phyloP scores from a whole-genome alignment of 1,140 invertebrate genomes.

The Atta texana region DNA sequence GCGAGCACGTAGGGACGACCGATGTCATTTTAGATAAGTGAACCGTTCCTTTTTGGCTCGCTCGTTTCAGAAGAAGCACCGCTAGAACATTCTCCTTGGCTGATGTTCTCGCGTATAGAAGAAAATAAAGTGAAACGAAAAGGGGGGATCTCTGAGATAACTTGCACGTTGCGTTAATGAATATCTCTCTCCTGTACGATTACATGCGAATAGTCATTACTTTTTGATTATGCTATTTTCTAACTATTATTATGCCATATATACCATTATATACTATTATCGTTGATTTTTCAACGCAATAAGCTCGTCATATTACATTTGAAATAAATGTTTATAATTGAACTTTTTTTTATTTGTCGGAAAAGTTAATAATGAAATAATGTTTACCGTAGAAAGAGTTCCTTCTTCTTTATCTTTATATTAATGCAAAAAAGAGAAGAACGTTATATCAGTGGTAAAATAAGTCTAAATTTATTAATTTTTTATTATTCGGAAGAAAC shows the following conservation, averaged over 20 bases:
- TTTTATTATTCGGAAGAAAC: background rate
- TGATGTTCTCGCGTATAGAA: conserved; percentile 18
- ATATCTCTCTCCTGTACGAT: background rate
- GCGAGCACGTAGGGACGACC: conserved; percentile 74
- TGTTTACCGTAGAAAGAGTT: background rate
- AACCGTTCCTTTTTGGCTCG: conserved; percentile 77
- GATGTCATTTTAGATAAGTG: conserved; percentile 86
- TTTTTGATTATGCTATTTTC: conserved; percentile 4
- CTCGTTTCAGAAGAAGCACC: conserved; percentile 63
- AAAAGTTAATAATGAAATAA: background rate
- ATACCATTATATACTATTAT: background rate
- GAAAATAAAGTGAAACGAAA: conserved; percentile 38
- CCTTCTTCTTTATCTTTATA: background rate
- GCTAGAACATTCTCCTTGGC: conserved; percentile 20
- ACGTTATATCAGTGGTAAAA: background rate
- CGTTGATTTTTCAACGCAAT: background rate
- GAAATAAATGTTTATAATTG: conserved; percentile 9
- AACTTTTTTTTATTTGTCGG: background rate
- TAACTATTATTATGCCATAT: background rate
- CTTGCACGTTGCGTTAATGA: conserved; percentile 43
- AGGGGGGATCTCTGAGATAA: conserved; percentile 31
- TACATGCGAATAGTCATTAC: conserved; percentile 32
- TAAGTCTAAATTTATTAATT: background rate
- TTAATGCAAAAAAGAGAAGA: background rate
- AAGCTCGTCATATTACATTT: background rate